Base-by-base conservation (phyloP, 2,888 invertebrate species). In the Cheiracanthium punctorium region DNA sequence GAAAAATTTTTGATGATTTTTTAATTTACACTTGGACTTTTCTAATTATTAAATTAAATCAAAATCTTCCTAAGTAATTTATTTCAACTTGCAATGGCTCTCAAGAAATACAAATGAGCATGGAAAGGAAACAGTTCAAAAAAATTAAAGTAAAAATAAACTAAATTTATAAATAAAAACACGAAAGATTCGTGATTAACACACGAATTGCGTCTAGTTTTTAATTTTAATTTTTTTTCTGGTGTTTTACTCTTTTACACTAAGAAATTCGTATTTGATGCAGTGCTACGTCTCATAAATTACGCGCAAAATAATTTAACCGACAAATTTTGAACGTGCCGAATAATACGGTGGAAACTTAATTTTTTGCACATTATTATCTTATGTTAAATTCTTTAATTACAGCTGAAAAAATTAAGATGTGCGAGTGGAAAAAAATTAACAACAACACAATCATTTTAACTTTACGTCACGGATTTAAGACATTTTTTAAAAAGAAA, bases 381-480 rank as follows among this genome's bases (percentile, higher is more conserved):
- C 84, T 58, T 73, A 64, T 67, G 79, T 70, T 85, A 85, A 85
- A 85, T 79, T 79, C 79, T 79, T 85, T 85, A 85, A 85, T 85
- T 85, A 85, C 77, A 65, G 58, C 69, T 30, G 75, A 82, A 76
- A 71, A 82, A 82, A 82, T 64, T 71, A 71, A 82, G 69, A 30
- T 28, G 32, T 24, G 24, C 10, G 33, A 28, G 29, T 69, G 48
- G 32, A 65, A 30, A 29, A 64, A 82, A 75, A 82, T 70, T 58
- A 75, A 70, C 32, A n/a, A 12, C 17, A 80, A 73, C 79, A 79
- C 79, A 85, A 77, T 79, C 79, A 85, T 73, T 85, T 73, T 85
- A 85, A 72, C 73, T 70, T 79, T 74, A 41, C 79, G 77, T 79
- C 84, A 85, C 84, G 79, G 84, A 85, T 74, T 85, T 85, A 80